phyloP scores from a whole-genome alignment of 2,113 vertebrate species.

The Dromaius novaehollandiae region DNA sequence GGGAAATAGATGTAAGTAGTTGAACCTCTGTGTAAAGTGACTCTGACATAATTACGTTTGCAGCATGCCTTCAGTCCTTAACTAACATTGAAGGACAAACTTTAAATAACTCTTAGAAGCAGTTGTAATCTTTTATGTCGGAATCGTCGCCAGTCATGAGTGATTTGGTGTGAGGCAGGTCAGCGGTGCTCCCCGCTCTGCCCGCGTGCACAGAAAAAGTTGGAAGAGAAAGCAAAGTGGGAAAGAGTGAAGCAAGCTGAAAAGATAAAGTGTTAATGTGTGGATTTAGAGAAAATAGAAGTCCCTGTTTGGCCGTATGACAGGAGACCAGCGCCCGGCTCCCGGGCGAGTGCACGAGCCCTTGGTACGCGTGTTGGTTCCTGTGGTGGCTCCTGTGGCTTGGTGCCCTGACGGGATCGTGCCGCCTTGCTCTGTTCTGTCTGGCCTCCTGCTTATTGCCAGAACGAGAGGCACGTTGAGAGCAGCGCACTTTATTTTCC shows the following conservation, averaged over 20 bases:
- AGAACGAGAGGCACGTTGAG: neutral
- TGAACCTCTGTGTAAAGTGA: neutral
- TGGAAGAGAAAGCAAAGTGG: neutral
- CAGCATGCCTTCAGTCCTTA: neutral
- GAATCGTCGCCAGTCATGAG: neutral
- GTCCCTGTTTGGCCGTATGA: neutral
- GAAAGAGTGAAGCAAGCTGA: neutral
- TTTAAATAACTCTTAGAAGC: constrained; percentile 11
- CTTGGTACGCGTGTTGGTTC: neutral
- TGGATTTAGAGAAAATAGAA: neutral
- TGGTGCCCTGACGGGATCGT: neutral
- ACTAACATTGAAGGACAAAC: constrained; percentile 5
- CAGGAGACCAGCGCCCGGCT: neutral
- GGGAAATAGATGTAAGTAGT: neutral
- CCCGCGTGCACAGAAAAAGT: neutral
- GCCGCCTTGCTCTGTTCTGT: neutral
- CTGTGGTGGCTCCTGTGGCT: neutral
- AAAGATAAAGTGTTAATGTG: neutral
- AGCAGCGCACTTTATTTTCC: neutral
- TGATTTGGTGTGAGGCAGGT: neutral
- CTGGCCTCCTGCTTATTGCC: neutral
- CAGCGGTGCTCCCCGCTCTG: neutral
- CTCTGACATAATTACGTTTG: neutral
- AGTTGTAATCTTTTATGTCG: neutral
- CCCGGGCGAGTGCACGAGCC: neutral